These are phyloP conservation scores for Diplodus puntazzo DNA, from an alignment of 2,797 vertebrate species.

Conservation along the genomic window DNA sequence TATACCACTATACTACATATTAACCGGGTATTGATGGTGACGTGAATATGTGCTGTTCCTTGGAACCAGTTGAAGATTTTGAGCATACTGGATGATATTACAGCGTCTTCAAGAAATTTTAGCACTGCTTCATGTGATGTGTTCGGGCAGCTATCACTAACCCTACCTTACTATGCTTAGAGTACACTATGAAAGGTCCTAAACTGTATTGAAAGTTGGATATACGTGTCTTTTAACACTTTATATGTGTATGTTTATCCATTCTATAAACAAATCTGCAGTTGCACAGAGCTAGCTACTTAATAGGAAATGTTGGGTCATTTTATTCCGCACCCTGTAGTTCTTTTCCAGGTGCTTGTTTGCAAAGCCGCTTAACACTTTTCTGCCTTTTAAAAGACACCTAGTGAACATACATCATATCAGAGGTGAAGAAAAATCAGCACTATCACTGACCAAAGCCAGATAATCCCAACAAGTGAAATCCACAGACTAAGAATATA, in stretches of 20 bases:
- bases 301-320: neutral
- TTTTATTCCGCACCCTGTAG: neutral
- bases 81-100: neutral
- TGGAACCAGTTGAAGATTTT: neutral
- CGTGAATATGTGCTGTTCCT: neutral
- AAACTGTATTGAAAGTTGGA: neutral
- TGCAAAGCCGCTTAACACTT: neutral
- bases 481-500: constrained; percentile 91
- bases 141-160: neutral
- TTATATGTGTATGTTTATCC: neutral
- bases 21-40: no score
- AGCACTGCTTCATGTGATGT: no score
- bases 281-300: neutral
- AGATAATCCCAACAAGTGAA: constrained; percentile 89
- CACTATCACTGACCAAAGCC: constrained; percentile 90
- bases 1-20: no score
- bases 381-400: neutral
- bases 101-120: no score
- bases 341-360: constrained; percentile 1
- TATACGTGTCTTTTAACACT: neutral
- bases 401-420: constrained; percentile 37
- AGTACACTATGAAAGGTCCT: neutral
- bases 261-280: neutral
- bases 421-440: constrained; percentile 68
- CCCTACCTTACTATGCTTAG: neutral